Evolutionary conservation across 2,888 invertebrate species (phyloP), one percentile per base, ranked within the genome.

Genomic region (Eucera pruinosa): DNA sequence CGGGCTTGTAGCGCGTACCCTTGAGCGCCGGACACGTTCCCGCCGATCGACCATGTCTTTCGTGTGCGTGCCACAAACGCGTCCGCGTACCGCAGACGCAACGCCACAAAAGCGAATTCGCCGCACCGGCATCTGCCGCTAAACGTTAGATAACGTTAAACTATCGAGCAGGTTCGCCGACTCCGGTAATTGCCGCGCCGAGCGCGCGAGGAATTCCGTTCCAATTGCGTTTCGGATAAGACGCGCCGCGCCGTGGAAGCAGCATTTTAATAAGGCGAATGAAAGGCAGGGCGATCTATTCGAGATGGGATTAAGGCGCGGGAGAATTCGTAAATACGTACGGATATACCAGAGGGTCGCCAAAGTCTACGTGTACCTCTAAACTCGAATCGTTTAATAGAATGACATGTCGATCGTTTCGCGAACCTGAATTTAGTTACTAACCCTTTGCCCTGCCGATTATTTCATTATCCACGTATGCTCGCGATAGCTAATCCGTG

Each of bases 61-160:
- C 39, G 71, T 69, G 71, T 61, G 52, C 54, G 50, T 67, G 66
- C 41, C 62, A 20, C 47, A 2, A 33, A 7, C 7, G 33, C 33
- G 33, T 33, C 6, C 23, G 13, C 66, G 30, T 33, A 33, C 61
- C 69, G 58, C 70, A 60, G 75, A 82, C 85, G 87, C n/a, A n/a
- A n/a, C n/a, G n/a, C n/a, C n/a, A n/a, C n/a, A n/a, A 86, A 88
- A 89, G 86, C 87, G 85, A 81, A 82, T 67, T 80, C 80, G 81
- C 83, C 69, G 81, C 80, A 84, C 65, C 74, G 83, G 88, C 90
- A 90, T 90, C 89, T 90, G 90, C 89, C 85, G 82, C 84, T 89
- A 89, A 90, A 89, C 86, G 89, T 88, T 89, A 88, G 90, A 90
- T 90, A 90, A 89, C 84, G 84, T 84, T n/a, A 76, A 80, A 87